Percentiles rank a stretch among this genome's conserved stretches.
Evolutionary conservation across 23 tunicate species (phyloP).

Genomic region (Clavelina lepadiformis): DNA sequence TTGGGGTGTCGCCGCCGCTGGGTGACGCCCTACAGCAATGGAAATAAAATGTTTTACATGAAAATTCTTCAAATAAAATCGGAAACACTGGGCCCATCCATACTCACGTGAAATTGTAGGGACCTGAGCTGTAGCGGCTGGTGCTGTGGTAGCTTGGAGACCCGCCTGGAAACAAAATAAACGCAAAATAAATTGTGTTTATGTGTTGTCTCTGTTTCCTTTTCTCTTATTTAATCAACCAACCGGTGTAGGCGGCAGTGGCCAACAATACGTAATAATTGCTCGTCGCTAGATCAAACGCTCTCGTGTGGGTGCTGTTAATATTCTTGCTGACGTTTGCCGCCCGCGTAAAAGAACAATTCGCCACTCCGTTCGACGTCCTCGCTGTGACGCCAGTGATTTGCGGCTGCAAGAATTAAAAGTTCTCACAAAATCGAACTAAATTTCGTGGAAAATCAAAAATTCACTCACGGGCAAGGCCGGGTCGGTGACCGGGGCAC

Average conservation of each 20-base stretch:
- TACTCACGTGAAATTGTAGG: constrained; percentile 14
- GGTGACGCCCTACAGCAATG: too few species aligned
- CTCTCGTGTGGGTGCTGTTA: neutral
- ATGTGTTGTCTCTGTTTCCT: neutral
- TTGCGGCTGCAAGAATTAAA: constrained; percentile 10
- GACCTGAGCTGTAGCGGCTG: constrained; percentile 16
- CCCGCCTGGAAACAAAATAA: constrained; percentile 9
- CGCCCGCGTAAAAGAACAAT: constrained; percentile 42
- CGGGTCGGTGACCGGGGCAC: neutral
- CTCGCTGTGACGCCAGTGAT: neutral
- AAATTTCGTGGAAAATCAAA: neutral
- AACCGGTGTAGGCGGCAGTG: neutral
- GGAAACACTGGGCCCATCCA: too few species aligned
- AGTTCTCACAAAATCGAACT: neutral
- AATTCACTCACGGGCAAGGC: neutral
- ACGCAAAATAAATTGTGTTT: neutral
- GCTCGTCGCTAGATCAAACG: constrained; percentile 21
- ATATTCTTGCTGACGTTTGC: constrained; percentile 28
- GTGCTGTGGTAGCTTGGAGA: neutral
- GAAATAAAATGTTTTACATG: too few species aligned
- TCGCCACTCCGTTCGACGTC: constrained; percentile 35
- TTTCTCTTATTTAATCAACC: neutral
- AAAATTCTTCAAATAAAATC: too few species aligned
- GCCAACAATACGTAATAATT: constrained; percentile 19
- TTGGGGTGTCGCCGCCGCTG: too few species aligned